phyloP scores from a whole-genome alignment of 2,797 vertebrate species.

The Nasua narica region DNA sequence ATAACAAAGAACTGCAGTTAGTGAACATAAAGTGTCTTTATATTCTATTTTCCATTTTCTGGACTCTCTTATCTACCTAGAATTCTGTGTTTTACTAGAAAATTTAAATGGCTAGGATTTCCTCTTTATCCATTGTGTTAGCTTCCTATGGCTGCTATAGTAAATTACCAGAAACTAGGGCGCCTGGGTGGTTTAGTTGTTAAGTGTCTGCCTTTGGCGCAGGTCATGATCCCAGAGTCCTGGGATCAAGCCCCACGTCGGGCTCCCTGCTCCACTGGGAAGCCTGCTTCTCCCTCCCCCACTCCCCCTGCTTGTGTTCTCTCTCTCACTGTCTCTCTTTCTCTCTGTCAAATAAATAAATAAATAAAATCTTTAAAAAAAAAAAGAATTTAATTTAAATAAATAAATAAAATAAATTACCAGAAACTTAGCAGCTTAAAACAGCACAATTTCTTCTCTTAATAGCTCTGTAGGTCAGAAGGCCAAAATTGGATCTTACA shows the following conservation, averaged over 20 bases:
- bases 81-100: neutral
- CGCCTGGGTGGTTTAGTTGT: too few species aligned
- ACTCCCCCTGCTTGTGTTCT: too few species aligned
- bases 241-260: too few species aligned
- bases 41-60: neutral
- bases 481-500: neutral
- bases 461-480: neutral
- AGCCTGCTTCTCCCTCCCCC: too few species aligned
- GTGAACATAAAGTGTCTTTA: neutral
- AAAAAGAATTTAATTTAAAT: too few species aligned
- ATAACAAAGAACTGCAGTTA: neutral
- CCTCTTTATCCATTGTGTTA: neutral
- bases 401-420: too few species aligned
- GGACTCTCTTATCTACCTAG: neutral
- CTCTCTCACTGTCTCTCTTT: too few species aligned
- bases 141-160: neutral
- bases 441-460: neutral
- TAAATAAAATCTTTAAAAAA: too few species aligned
- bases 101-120: neutral
- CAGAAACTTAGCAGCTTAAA: neutral
- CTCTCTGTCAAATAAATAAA: too few species aligned
- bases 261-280: too few species aligned
- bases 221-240: too few species aligned
- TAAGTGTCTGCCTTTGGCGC: too few species aligned
- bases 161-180: neutral